Evolutionary conservation across 1,140 invertebrate genomes (phyloP).

Genomic region (Trinorchestia longiramus): DNA sequence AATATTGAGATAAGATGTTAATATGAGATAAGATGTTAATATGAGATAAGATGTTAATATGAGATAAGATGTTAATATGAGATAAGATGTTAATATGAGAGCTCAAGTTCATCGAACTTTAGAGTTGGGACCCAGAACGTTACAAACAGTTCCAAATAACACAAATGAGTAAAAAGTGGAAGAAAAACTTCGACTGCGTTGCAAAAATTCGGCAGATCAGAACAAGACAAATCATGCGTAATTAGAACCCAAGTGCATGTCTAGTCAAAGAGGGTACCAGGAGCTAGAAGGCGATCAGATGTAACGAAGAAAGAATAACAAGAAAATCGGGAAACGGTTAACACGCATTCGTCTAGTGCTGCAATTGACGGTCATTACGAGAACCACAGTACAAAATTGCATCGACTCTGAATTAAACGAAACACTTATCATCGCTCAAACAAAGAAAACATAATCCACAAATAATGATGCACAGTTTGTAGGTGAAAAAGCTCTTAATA

Average conservation of each 20-base stretch:
- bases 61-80: too few relatives aligned
- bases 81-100: too few relatives aligned
- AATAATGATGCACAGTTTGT: background rate
- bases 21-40: too few relatives aligned
- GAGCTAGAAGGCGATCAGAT: background rate
- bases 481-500: background rate
- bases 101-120: background rate
- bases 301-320: background rate
- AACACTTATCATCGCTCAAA: background rate
- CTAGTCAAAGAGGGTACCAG: background rate
- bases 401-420: background rate
- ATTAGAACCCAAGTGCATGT: background rate
- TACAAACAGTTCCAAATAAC: background rate
- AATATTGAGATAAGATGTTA: too few relatives aligned
- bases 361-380: background rate
- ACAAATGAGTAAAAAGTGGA: background rate
- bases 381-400: background rate
- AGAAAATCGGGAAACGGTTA: background rate
- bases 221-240: background rate
- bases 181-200: background rate
- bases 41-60: too few relatives aligned
- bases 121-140: background rate
- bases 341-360: background rate
- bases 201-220: background rate
- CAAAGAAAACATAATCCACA: background rate